Percentiles rank a stretch among this genome's conserved stretches.
These are phyloP conservation scores for Phoenicopterus ruber DNA, from an alignment of 2,113 vertebrate genomes.

Conservation along the genomic window DNA sequence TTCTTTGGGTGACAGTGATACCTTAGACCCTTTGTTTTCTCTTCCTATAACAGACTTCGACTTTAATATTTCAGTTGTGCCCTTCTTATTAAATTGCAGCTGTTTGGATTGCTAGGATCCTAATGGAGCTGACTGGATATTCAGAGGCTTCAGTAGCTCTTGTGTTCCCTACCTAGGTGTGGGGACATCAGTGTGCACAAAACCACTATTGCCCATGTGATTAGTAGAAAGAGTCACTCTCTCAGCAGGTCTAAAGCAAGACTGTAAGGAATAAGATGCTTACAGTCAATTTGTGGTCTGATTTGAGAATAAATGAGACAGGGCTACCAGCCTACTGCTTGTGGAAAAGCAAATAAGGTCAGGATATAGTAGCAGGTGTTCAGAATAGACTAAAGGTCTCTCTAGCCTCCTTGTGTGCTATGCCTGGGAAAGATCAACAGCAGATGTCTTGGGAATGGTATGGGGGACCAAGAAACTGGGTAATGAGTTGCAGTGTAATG, in stretches of 20 bases:
- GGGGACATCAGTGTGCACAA: not conserved
- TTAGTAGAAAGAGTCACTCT: not conserved
- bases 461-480: not conserved
- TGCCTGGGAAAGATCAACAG: not conserved
- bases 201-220: not conserved
- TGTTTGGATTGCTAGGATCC: not conserved
- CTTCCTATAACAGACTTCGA: not conserved
- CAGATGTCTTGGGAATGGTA: not conserved
- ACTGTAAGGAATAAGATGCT: not conserved
- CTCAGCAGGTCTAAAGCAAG: not conserved
- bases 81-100: not conserved
- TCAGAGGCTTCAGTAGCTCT: not conserved
- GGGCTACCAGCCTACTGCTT: not conserved
- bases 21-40: not conserved
- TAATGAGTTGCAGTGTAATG: not conserved
- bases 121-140: not conserved
- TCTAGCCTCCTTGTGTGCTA: not conserved
- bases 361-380: not conserved
- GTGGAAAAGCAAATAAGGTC: not conserved
- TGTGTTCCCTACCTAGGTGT: not conserved
- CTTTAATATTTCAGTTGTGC: not conserved
- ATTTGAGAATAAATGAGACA: not conserved
- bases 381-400: not conserved
- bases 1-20: not conserved
- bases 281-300: not conserved